Percentiles rank a stretch among this genome's conserved stretches.
These are phyloP conservation scores for Sitta carolinensis DNA, from an alignment of 2,797 vertebrate genomes.

Conservation along the genomic window DNA sequence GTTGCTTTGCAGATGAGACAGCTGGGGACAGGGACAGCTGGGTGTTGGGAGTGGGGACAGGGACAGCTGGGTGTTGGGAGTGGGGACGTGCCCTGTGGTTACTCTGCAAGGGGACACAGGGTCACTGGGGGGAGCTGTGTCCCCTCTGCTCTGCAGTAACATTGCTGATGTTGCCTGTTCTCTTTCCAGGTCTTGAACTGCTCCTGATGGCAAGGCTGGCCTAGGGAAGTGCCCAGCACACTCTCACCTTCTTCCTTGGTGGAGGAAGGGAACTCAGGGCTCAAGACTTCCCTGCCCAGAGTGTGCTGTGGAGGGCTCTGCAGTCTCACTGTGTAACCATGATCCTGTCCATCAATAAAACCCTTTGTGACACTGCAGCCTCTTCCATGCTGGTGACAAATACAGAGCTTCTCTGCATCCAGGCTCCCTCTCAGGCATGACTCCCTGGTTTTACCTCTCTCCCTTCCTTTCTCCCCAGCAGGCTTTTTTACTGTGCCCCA, in stretches of 20 bases:
- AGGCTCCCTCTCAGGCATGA: neutral
- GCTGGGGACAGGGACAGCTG: neutral
- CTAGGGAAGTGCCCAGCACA: neutral
- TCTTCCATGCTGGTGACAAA: neutral
- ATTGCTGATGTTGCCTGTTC: neutral
- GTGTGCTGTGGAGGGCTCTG: neutral
- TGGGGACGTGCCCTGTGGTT: neutral
- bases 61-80: neutral
- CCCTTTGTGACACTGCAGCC: neutral
- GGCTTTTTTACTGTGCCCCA: neutral
- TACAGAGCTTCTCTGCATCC: neutral
- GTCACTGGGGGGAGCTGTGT: neutral
- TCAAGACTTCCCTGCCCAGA: neutral
- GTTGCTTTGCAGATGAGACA: neutral
- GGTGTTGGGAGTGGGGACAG: neutral
- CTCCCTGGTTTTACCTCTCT: neutral
- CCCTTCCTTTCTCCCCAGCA: neutral
- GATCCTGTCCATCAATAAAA: conserved; percentile 32
- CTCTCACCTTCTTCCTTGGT: neutral
- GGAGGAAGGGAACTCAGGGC: neutral
- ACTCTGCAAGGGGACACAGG: neutral
- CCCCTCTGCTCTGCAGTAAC: neutral
- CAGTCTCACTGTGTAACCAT: neutral
- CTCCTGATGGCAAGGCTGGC: neutral
- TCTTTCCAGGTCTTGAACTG: conserved; percentile 6